These are phyloP conservation scores for Grapholita molesta DNA, from an alignment of 1,140 invertebrate species.

Conservation along the genomic window DNA sequence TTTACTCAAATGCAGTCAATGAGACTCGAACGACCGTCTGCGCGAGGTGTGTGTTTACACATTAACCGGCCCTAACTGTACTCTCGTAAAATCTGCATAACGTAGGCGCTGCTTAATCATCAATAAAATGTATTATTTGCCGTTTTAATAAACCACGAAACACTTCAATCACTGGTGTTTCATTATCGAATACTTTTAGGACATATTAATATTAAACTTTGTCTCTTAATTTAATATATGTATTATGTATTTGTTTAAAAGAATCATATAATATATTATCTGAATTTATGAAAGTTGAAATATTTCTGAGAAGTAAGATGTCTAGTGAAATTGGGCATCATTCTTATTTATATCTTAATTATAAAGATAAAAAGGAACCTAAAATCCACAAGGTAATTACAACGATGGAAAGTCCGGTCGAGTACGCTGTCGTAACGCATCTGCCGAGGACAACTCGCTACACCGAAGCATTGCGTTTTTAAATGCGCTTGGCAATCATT, in stretches of 20 bases:
- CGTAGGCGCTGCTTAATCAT: conserved; percentile 7
- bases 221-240: no score
- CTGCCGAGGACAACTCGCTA: neutral
- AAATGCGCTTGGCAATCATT: neutral
- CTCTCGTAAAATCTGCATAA: conserved; percentile 10
- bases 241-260: no score
- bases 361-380: neutral
- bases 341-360: neutral
- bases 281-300: no score
- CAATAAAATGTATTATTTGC: neutral
- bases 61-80: conserved; percentile 14
- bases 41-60: conserved; percentile 12
- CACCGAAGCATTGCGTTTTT: neutral
- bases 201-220: no score
- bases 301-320: neutral
- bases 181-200: no score
- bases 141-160: neutral
- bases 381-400: neutral
- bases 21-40: conserved; percentile 20
- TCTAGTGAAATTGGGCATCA: neutral
- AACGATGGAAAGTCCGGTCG: neutral
- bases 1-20: conserved; percentile 46
- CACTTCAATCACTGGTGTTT: no score
- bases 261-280: no score
- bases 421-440: neutral